A percentile compares a stretch with the other conserved stretches of the same genome.
These are phyloP conservation scores for Pantala flavescens DNA, from an alignment of 1,140 invertebrate genomes.

Conservation along the genomic window DNA sequence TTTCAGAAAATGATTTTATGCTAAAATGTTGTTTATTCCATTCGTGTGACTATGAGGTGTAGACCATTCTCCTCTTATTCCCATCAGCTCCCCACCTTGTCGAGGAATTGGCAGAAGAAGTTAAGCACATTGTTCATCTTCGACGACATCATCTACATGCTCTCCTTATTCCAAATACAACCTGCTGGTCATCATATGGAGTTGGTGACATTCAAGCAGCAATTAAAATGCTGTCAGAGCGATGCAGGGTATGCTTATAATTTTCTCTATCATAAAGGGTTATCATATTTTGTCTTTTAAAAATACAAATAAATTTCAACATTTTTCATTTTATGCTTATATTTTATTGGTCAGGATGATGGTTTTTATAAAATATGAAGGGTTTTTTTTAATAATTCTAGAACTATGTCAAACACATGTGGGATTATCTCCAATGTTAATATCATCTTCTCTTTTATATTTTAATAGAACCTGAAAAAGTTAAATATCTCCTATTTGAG, in stretches of 20 bases:
- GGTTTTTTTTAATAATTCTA: no score
- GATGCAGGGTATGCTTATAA: slow-evolving; percentile 28
- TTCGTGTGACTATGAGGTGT: no score
- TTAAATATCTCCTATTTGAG: slow-evolving; percentile 28
- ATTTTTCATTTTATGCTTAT: no score
- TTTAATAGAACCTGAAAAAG: slow-evolving; percentile 25
- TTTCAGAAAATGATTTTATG: no score
- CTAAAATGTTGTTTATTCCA: no score
- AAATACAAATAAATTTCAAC: no score
- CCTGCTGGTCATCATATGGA: slow-evolving; percentile 20
- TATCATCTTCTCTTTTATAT: not conserved
- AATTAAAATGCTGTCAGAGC: slow-evolving; percentile 25
- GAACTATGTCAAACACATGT: no score
- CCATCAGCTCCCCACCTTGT: slow-evolving; percentile 19
- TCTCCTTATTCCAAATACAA: slow-evolving; percentile 20
- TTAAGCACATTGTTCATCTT: slow-evolving; percentile 21
- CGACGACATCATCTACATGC: slow-evolving; percentile 22
- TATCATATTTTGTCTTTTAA: no score
- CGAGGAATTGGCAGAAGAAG: slow-evolving; percentile 22
- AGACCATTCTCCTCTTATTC: slow-evolving; percentile 22
- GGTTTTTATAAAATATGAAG: no score
- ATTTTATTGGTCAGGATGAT: no score
- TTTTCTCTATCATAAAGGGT: no score
- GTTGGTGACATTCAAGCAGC: slow-evolving; percentile 21
- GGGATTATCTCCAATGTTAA: not conserved